These are phyloP conservation scores for Carposina sasakii DNA, from an alignment of 1,140 invertebrate genomes.

Conservation along the genomic window DNA sequence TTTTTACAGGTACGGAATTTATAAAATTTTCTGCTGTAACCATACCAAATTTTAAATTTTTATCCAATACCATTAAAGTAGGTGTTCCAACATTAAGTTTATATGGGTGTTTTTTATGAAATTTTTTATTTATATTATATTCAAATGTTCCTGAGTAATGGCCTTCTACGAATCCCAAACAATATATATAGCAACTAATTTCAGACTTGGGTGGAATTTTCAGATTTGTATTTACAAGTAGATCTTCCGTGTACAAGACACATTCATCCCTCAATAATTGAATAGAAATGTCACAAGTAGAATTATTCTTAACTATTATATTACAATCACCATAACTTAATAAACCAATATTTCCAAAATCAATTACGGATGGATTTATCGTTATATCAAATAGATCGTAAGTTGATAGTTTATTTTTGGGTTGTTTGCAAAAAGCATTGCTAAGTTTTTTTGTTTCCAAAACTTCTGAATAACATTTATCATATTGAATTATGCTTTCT, in stretches of 20 bases:
- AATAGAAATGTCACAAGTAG: conserved; percentile 40
- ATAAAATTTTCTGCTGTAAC: conserved; percentile 54
- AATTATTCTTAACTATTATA: conserved; percentile 47
- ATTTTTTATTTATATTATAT: conserved; percentile 46
- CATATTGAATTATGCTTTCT: too few species aligned
- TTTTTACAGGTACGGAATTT: conserved; percentile 48
- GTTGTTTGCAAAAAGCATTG: conserved; percentile 40
- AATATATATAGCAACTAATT: conserved; percentile 36
- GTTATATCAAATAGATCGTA: conserved; percentile 46
- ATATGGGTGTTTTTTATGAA: conserved; percentile 41
- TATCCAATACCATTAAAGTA: conserved; percentile 43
- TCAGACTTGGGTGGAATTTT: conserved; percentile 34
- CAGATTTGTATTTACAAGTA: conserved; percentile 25
- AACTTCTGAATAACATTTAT: conserved; percentile 24
- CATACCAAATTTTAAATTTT: conserved; percentile 61
- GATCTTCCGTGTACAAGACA: conserved; percentile 42
- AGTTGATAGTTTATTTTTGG: conserved; percentile 21
- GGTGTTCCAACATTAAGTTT: conserved; percentile 46
- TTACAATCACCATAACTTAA: conserved; percentile 41
- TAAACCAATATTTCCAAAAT: conserved; percentile 51
- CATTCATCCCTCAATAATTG: conserved; percentile 36
- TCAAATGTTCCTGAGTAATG: conserved; percentile 35
- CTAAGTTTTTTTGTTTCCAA: conserved; percentile 12
- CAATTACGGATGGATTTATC: conserved; percentile 35
- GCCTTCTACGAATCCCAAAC: conserved; percentile 39